A percentile compares a stretch with the other conserved stretches of the same genome.
Evolutionary conservation across 2,797 vertebrate species (phyloP).

Genomic region (Gorsachius magnificus): DNA sequence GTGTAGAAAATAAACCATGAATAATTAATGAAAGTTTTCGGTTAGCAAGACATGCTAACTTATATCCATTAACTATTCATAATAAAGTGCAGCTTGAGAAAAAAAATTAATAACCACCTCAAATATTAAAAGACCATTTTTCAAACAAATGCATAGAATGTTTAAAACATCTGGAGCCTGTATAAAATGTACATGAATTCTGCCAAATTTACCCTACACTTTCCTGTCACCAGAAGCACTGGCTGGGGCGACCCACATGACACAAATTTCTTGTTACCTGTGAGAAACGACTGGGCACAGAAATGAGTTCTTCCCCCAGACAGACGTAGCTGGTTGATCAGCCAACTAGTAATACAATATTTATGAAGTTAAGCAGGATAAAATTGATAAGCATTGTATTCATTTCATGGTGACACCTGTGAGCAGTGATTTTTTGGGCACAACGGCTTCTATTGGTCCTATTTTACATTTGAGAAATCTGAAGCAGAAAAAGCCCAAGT

Average conservation of each 20-base stretch:
- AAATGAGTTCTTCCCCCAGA: neutral
- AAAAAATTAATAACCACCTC: neutral
- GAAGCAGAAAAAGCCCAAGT: neutral
- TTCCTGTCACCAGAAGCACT: neutral
- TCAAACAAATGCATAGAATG: neutral
- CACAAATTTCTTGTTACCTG: conserved; percentile 36
- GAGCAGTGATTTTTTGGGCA: neutral
- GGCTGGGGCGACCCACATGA: neutral
- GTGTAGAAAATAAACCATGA: neutral
- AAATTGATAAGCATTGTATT: neutral
- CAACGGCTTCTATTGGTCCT: neutral
- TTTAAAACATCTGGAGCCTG: conserved; percentile 23
- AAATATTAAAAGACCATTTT: neutral
- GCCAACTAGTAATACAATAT: neutral
- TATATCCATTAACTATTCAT: neutral
- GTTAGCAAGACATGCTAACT: neutral
- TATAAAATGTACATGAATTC: conserved; percentile 10
- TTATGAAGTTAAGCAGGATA: neutral
- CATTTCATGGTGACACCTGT: neutral
- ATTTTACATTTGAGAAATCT: neutral
- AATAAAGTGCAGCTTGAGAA: neutral
- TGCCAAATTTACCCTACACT: conserved; percentile 17
- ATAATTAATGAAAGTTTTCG: neutral
- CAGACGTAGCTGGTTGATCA: neutral
- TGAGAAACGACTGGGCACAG: neutral